Conservation (phyloP, 2,888 invertebrate species). For the Nephrotoma appendiculata region DNA sequence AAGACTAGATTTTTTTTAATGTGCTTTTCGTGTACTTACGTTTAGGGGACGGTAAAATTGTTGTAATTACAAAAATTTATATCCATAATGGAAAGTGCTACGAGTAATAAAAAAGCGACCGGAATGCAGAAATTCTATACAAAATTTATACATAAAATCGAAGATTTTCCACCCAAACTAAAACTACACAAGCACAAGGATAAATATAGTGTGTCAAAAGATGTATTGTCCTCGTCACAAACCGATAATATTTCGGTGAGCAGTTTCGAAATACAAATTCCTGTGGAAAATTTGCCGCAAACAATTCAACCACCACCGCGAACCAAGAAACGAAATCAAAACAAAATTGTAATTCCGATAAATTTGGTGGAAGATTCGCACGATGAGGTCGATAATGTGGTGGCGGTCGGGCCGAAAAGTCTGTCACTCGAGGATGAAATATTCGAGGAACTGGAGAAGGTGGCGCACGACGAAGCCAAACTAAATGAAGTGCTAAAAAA, state of each 20-base stretch:
- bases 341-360: neutral
- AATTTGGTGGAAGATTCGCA: neutral
- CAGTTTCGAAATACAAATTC: neutral
- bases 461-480: constrained; percentile 32
- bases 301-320: neutral
- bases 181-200: constrained; percentile 19
- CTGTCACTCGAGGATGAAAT: constrained; percentile 30
- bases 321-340: constrained; percentile 1
- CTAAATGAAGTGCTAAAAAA: constrained; percentile 36
- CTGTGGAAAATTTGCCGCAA: neutral
- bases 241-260: neutral
- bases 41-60: neutral
- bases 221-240: neutral
- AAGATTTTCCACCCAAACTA: constrained; percentile 28
- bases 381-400: constrained; percentile 14
- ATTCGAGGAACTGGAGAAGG: constrained; percentile 32
- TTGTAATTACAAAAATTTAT: neutral
- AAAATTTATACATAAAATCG: constrained; percentile 30
- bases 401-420: neutral
- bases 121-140: constrained; percentile 26
- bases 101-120: constrained; percentile 13
- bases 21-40: neutral
- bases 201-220: constrained; percentile 8
- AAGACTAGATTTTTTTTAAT: neutral
- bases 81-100: constrained; percentile 10